Evolutionary conservation across 2,888 invertebrate species (phyloP).

Genomic region (Metacarcinus magister): DNA sequence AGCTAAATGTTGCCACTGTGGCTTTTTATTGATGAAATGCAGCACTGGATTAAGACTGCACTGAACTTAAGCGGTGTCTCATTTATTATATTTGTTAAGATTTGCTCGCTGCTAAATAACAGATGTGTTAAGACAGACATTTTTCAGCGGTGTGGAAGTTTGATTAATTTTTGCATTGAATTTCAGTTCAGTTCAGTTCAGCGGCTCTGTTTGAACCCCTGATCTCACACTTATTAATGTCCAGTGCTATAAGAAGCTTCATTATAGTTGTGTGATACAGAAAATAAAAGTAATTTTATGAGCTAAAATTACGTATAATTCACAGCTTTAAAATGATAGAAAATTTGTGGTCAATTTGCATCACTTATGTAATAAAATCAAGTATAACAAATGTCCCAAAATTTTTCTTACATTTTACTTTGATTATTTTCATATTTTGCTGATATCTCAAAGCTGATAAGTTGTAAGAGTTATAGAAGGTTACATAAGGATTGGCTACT

Average conservation of each 20-base stretch:
- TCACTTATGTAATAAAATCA: not conserved
- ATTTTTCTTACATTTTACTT: not conserved
- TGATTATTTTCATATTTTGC: not conserved
- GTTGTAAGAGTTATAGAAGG: not conserved
- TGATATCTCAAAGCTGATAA: not conserved
- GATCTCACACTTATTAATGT: constrained; percentile 37
- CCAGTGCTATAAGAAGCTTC: not conserved
- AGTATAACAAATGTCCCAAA: not conserved
- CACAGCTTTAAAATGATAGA: not conserved
- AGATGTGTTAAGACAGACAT: not conserved
- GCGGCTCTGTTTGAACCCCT: not conserved
- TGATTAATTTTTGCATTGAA: not conserved
- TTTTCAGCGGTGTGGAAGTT: not conserved
- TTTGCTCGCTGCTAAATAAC: not conserved
- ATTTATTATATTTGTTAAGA: not conserved
- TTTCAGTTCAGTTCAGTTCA: not conserved
- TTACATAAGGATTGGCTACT: not conserved
- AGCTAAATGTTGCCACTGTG: constrained; percentile 45
- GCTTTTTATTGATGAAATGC: not conserved
- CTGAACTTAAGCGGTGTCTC: not conserved
- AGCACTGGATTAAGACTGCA: not conserved
- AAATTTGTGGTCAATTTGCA: not conserved
- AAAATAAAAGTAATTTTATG: not conserved
- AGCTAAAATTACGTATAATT: not conserved
- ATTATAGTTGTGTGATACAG: not conserved